Evolutionary conservation across 2,888 invertebrate species (phyloP).

Genomic region (Macroteleia sp.): DNA sequence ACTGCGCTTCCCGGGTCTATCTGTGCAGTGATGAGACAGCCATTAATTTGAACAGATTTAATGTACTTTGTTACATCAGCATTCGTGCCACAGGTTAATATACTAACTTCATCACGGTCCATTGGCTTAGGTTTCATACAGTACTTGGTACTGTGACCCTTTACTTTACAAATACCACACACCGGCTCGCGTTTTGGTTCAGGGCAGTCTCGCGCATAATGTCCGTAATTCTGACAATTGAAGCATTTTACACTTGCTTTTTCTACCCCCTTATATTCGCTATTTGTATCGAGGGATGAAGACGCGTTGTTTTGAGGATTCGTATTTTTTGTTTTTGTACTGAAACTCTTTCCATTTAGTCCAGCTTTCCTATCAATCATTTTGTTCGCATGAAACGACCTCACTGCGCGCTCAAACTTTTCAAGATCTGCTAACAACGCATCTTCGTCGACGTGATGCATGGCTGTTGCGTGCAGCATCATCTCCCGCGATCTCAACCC

Average conservation of each 20-base stretch:
- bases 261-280: not conserved
- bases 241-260: conserved; percentile 12
- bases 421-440: not conserved
- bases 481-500: not conserved
- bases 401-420: not conserved
- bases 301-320: too few species aligned
- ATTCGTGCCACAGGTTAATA: too few species aligned
- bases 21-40: conserved; percentile 17
- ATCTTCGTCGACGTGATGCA: not conserved
- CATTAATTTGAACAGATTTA: conserved; percentile 30
- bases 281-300: not conserved
- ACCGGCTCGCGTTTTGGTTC: not conserved
- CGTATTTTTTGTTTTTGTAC: not conserved
- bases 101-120: too few species aligned
- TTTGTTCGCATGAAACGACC: conserved; percentile 14
- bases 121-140: too few species aligned
- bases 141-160: not conserved
- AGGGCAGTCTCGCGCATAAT: conserved; percentile 28
- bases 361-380: too few species aligned
- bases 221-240: conserved; percentile 29
- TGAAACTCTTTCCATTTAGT: too few species aligned
- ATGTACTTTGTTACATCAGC: conserved; percentile 38
- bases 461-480: not conserved
- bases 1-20: conserved; percentile 56
- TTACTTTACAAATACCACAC: not conserved